Base-by-base conservation (phyloP, 2,113 vertebrate genomes). In the Mesembrinibis cayennensis region DNA sequence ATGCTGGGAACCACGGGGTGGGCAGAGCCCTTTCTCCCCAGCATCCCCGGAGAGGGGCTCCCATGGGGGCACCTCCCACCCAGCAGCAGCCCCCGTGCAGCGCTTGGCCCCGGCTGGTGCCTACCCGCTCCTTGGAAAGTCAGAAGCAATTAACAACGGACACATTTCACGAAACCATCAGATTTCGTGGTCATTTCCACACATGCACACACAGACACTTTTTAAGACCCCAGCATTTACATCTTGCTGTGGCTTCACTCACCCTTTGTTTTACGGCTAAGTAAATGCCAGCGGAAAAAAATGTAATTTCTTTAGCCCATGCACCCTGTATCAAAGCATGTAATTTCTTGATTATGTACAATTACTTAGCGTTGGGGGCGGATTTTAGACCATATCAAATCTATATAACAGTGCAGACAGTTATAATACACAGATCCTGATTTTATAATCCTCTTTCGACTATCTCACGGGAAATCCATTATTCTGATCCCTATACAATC, bases 371-470 rank as follows among this genome's bases (percentile, higher is more conserved):
- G 15, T 4, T 40, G 49, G 72, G 42, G 53, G 30, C 2, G 2
- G 44, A 16, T 16, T 47, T 89, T 88, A 80, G 27, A 69, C 70
- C 19, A 5, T 70, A 95, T 70, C 38, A 77, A 91, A 97, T 80
- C 55, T 67, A 70, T 71, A 16, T 22, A 89, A 47, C 30, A 69
- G 53, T 34, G 50, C 42, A 94, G 76, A 83, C 44, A 86, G 77
- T 77, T 79, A 62, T 6, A 73, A 92, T 40, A 88, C n/a, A 42
- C 29, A 78, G 70, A 93, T 47, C 29, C 42, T 47, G 45, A 62
- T 58, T 93, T 87, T 94, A 86, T 93, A 95, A 97, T 96, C 93
- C 83, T 93, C 94, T 95, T 96, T 77, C 13, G 61, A 62, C 29
- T 70, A 11, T 85, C 45, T 73, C 58, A 66, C 6, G n/a, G 50